phyloP scores from a whole-genome alignment of 35 echinoderm and acorn worm genomes.

The Stichopus chloronotus region DNA sequence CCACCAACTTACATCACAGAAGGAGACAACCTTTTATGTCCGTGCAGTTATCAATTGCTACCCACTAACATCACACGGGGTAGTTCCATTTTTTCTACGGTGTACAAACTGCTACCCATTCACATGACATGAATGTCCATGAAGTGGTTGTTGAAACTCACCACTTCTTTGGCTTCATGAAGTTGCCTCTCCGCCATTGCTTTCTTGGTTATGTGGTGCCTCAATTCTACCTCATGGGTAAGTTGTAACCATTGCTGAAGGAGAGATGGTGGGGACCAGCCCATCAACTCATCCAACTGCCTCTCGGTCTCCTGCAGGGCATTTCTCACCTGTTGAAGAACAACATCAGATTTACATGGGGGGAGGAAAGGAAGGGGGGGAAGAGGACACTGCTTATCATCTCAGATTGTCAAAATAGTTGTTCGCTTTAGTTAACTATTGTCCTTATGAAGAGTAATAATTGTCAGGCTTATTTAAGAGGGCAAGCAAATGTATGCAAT shows the following conservation, averaged over 20 bases:
- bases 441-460: no score
- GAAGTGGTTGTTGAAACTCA: constrained; percentile 25
- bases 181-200: constrained; percentile 79
- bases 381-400: not conserved
- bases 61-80: no score
- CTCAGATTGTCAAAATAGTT: not conserved
- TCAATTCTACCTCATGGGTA: constrained; percentile 83
- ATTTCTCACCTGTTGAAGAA: constrained; percentile 60
- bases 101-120: no score
- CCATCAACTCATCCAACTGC: constrained; percentile 60
- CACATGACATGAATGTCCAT: no score
- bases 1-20: no score
- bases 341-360: not conserved
- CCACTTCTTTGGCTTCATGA: constrained; percentile 85
- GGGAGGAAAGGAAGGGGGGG: not conserved
- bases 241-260: constrained; percentile 93
- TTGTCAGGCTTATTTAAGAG: no score
- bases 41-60: no score
- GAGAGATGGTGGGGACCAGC: constrained; percentile 74
- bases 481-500: no score
- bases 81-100: no score
- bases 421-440: no score
- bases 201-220: constrained; percentile 74
- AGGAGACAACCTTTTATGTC: no score
- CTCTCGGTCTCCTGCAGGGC: constrained; percentile 85